Base-by-base conservation (phyloP, 2,888 invertebrate genomes). In the Lasius platythorax region DNA sequence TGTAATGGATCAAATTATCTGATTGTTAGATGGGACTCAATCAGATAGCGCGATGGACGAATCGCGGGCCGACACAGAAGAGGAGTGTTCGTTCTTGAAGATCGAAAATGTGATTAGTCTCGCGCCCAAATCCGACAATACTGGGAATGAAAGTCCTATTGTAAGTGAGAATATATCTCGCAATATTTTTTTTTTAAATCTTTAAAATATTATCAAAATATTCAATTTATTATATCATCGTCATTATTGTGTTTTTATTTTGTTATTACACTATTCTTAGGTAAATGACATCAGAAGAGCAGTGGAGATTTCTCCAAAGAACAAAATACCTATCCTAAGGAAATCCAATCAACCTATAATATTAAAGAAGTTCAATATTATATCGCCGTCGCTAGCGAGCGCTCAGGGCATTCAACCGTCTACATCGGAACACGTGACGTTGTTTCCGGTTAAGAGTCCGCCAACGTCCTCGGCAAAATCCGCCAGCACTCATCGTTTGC, bases 81-180 rank as follows among this genome's bases (percentile, higher is more conserved):
- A 93, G 28, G 91, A 91, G n/a, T 91, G 93, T 58, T 93, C 94
- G 5, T 94, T 94, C 73, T 85, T 95, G 28, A 93, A 95, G 83
- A 96, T 96, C 64, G 95, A 96, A 89, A 96, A 95, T 87, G 96
- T 96, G 9, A 94, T 96, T 4, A 96, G 96, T 89, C 95, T 96
- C 1, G 95, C 96, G 37, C 92, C 93, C 5, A 90, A 85, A 64
- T n/a, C 76, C 15, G 89, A 91, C 1, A 85, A 50, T n/a, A 88
- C 87, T 64, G 89, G 74, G 2, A 28, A 75, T 5, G 92, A 93
- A 63, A 90, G 84, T 75, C 82, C 90, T 30, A 86, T 91, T 46
- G 92, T 92, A 89, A 90, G 90, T 87, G 37, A 43, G 8, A 8
- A 53, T 53, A 12, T 50, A 5, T 43, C 30, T 63, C 12, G 15